Evolutionary conservation across 1,140 invertebrate species (phyloP), one percentile per base, ranked within the genome.

Genomic region (Sycophaga agraensis): DNA sequence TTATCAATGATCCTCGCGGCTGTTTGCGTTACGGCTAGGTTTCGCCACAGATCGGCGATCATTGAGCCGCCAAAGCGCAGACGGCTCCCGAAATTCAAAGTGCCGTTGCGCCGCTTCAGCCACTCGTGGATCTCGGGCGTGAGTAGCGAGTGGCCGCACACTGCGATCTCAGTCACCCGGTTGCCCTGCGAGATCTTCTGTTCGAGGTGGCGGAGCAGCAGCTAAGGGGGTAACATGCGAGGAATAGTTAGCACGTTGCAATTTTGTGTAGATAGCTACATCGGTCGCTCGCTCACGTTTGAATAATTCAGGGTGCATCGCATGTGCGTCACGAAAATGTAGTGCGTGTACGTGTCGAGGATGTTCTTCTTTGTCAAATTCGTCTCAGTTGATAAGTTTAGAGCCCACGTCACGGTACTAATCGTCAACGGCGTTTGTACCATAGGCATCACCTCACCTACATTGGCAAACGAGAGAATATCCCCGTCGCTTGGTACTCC

Each of bases 401-500:
- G 56, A 16, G 55, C 9, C n/a, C 55, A 46, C 4, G 66, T 11
- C 34, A 82, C 59, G 0, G 73, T 69, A 2, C 77, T 80, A 8
- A 73, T 46, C 2, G 80, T 71, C 1, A 87, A 71, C 3, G 84
- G 81, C 39, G 81, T 78, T 2, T 77, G 35, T 5, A 80, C 77
- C 22, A 79, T 75, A 4, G 85, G 84, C n/a, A 71, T 70, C 66
- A 91, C 89, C 79, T 91, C 89, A 35, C 87, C 89, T 42, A 78
- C 74, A 64, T 87, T 87, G 1, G 83, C 85, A 54, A 84, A 82
- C 0, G 84, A 84, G 3, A 78, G 68, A 0, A 84, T 64, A 46
- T 83, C 81, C 14, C 83, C 76, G 49, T 84, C 79, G 12, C 55
- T 49, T 2, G 83, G 76, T 70, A 85, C 79, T 9, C 56, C 63